Evolutionary conservation across 2,113 vertebrate genomes (phyloP).

Genomic region (Channa argus): DNA sequence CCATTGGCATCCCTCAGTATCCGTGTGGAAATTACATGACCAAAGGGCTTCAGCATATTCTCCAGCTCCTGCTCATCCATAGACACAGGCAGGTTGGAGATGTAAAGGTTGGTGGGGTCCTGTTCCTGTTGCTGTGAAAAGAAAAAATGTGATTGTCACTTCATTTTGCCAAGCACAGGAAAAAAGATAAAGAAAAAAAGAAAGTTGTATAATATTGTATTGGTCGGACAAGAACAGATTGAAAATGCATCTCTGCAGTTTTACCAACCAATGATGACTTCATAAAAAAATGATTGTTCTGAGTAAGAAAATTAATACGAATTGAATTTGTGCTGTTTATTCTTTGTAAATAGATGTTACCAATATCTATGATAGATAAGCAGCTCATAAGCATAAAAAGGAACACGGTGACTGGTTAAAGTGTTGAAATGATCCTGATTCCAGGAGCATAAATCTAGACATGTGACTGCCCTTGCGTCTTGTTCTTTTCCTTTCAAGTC

Average conservation of each 20-base stretch:
- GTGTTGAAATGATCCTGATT: not conserved
- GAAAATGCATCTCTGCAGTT: not conserved
- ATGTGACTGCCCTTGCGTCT: not conserved
- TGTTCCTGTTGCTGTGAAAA: conserved; percentile 82
- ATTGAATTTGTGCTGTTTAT: not conserved
- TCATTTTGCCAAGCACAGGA: not conserved
- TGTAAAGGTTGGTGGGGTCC: conserved; percentile 85
- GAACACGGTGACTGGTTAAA: not conserved
- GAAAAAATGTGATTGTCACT: not conserved
- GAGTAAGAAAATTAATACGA: not conserved
- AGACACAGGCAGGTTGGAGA: conserved; percentile 83
- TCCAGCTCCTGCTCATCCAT: conserved; percentile 86
- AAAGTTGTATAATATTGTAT: not conserved
- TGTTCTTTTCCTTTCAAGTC: not conserved
- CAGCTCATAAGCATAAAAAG: not conserved
- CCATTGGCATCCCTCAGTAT: conserved; percentile 84
- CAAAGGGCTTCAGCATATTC: conserved; percentile 85
- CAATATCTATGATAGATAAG: not conserved
- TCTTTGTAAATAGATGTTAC: not conserved
- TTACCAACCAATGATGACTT: not conserved
- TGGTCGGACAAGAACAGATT: not conserved
- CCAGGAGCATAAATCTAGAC: not conserved
- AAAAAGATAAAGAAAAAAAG: not conserved
- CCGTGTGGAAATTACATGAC: conserved; percentile 84
- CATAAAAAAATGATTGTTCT: too few species aligned